Conservation (phyloP, 2,113 vertebrate genomes). For the Sula dactylatra region DNA sequence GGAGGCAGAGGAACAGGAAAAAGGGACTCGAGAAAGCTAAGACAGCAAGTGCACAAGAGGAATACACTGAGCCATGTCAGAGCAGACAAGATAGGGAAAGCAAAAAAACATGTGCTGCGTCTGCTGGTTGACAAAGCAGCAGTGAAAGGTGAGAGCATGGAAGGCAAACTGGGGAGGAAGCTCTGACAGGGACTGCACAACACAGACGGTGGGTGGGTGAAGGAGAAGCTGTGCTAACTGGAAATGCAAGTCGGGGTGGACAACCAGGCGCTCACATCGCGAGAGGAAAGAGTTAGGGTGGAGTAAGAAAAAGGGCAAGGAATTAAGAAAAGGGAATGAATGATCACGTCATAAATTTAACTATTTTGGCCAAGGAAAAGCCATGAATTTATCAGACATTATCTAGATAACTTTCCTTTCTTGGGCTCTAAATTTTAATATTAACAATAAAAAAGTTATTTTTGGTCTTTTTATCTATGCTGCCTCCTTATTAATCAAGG, state of each 20-base stretch:
- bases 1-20: neutral
- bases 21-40: neutral
- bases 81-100: neutral
- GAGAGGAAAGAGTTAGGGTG: neutral
- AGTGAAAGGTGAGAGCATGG: neutral
- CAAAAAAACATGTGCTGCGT: neutral
- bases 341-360: neutral
- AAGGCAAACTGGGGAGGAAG: neutral
- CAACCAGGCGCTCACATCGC: accelerated
- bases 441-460: neutral
- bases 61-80: neutral
- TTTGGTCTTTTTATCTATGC: neutral
- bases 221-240: neutral
- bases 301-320: neutral
- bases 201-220: accelerated
- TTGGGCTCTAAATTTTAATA: neutral
- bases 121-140: neutral
- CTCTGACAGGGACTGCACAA: neutral
- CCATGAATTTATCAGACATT: neutral
- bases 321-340: neutral
- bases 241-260: constrained; percentile 1
- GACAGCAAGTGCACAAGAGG: neutral
- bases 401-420: neutral
- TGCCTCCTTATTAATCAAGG: neutral
- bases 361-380: neutral